Conservation (phyloP, 2,888 invertebrate genomes). For the Stenichneumon culpator region DNA sequence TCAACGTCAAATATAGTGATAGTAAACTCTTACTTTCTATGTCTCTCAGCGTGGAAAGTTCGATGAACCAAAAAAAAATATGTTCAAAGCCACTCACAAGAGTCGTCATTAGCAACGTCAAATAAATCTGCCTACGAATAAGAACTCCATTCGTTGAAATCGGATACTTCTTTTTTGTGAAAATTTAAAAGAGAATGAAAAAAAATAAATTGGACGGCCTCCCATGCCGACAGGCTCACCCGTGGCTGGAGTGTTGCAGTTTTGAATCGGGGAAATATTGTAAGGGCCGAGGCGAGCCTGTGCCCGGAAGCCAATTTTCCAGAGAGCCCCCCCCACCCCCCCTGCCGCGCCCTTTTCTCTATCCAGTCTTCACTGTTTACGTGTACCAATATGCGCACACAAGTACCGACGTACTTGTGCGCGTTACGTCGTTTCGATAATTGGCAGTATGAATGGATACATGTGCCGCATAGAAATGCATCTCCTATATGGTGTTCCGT, state of each 20-base stretch:
- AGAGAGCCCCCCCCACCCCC: constrained; percentile 65
- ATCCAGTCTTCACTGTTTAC: not conserved
- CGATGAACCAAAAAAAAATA: not conserved
- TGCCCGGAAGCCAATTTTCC: constrained; percentile 76
- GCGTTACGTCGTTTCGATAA: constrained; percentile 78
- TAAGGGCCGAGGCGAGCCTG: constrained; percentile 63
- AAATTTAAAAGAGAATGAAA: not conserved
- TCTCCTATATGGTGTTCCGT: constrained; percentile 44
- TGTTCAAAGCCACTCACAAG: not conserved
- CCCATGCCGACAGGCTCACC: constrained; percentile 27
- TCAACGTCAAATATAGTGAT: not conserved
- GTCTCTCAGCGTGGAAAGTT: not conserved
- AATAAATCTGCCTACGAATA: not conserved
- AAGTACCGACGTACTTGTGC: constrained; percentile 31
- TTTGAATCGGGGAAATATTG: constrained; percentile 62
- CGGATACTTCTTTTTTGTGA: not conserved
- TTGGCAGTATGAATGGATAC: constrained; percentile 79
- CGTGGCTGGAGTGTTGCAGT: constrained; percentile 55
- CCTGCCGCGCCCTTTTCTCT: constrained; percentile 54
- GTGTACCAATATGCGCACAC: constrained; percentile 18
- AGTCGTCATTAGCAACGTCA: not conserved
- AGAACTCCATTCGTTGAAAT: not conserved
- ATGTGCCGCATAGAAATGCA: constrained; percentile 73
- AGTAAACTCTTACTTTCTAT: not conserved
- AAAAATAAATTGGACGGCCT: constrained; percentile 19